Base-by-base conservation (phyloP, 2,113 vertebrate genomes). In the Pterocles orientalis region DNA sequence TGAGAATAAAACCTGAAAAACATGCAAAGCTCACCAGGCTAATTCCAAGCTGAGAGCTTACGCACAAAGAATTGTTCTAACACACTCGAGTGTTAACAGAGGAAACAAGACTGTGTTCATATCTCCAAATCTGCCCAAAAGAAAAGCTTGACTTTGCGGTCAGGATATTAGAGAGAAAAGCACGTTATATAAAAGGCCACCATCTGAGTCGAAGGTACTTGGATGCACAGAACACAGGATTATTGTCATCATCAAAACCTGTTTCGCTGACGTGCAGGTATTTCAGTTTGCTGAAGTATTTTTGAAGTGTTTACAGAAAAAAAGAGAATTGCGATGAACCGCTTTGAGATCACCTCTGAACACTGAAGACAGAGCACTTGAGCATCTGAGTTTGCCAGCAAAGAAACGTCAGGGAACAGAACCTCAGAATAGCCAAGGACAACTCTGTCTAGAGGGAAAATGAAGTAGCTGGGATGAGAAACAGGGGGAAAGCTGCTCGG, bases 201-300 rank as follows among this genome's bases (percentile, higher is more conserved):
- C 25, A 23, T 45, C 51, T 91, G 39, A 92, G 69, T 57, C 53
- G 71, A 68, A 91, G 70, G 78, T 57, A 88, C 82, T 92, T 92
- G 45, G 39, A 17, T 41, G 45, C 33, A 77, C 18, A 54, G 47
- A 90, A 66, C 68, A 68, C 57, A 57, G 58, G 75, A 65, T 45
- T 60, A 56, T 58, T 61, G 41, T 14, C 41, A 60, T 39, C 53
- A 62, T 36, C 64, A 31, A 56, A 65, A 81, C 62, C 43, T 70
- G n/a, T 54, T 89, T 76, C 75, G 58, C 36, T 91, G 89, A 79
- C 36, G 68, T 26, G 56, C 68, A 79, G 86, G 65, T 50, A 69
- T 94, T 95, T 76, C 41, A 60, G 65, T 75, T 90, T 86, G 54
- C 70, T 96, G 68, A 86, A 95, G 88, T 76, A 71, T 78, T 78